Evolutionary conservation across 2,113 vertebrate species (phyloP), one percentile per base, ranked within the genome.

Genomic region (Antechinus flavipes): DNA sequence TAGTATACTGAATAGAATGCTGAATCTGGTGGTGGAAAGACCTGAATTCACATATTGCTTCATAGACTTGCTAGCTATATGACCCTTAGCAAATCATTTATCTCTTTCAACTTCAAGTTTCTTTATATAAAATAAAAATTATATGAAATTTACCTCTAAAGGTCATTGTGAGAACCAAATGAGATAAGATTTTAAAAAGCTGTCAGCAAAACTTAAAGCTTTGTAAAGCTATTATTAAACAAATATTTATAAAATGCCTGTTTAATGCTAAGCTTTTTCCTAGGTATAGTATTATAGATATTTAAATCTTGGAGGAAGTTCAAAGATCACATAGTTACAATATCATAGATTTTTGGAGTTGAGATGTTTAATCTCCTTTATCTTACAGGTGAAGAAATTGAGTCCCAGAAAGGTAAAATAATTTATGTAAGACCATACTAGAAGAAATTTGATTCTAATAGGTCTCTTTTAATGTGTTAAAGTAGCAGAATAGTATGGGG

Each of bases 371-470:
- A 35, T n/a, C 35, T 3, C 30, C 30, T 76, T 76, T 24, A 90
- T 91, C 96, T 92, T 96, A 3, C 14, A 68, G 25, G 30, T n/a
- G 27, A 49, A 7, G 50, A 96, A 93, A 95, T 2, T 42, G 10
- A 95, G 92, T 35, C 61, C 47, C 0, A 1, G 94, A 92, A 5
- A 96, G 26, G 94, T 58, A 95, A 4, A 90, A 10, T 93, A 76
- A 89, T 90, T 6, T 92, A 26, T 5, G 14, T 61, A 22, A 95
- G 1, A 52, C 90, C 61, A 35, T n/a, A 93, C 27, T 68, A 14
- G 61, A 27, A 14, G 10, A 68, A 3, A 68, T 35, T 3, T 30
- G 2, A 8, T 9, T 68, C 4, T 76, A 76, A 76, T 35, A 76
- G 58, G 5, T 35, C 30, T 76, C 61, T n/a, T 76, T 76, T 76